Base-by-base conservation (phyloP, 2,113 vertebrate genomes). In the Tautogolabrus adspersus region DNA sequence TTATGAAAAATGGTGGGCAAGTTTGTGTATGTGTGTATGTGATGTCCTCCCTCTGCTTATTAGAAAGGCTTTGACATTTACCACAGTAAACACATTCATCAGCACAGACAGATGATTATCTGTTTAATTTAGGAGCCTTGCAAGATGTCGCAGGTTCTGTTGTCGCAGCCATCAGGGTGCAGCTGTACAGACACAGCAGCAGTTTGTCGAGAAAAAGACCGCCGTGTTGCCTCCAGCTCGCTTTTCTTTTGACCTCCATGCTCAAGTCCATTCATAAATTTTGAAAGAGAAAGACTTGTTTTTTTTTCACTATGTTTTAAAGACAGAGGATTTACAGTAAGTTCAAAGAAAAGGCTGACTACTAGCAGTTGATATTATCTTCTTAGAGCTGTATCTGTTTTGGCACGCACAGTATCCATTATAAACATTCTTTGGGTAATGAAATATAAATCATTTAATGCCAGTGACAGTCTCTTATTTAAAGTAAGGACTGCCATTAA, bases 71-170 rank as follows among this genome's bases (percentile, higher is more conserved):
- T 75, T 91, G 91, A 86, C 92, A 91, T 93, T 93, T 92, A 88
- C 54, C 62, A 84, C 54, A n/a, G 93, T 88, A 93, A 93, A 93
- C 92, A 93, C 91, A 93, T 94, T 95, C 80, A 91, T 93, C 92
- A 94, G 49, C 84, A 87, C 46, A 86, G 92, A 92, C 90, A 88
- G 92, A 94, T 93, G 88, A 93, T 93, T 92, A 93, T 91, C 90
- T 88, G 82, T 90, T 89, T 93, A 90, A 94, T 93, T 92, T 86
- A 74, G 73, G 62, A 74, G 86, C 78, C 72, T 79, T 21, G 55
- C 77, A 74, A 84, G 89, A 84, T 52, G 49, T 84, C 40, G 47
- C 61, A 72, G 75, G 56, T 73, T 79, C 71, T 65, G 84, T 85
- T 85, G 84, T 78, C 72, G 81, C 64, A 85, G 81, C 85, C 76